Evolutionary conservation across 2,113 vertebrate genomes (phyloP).

Genomic region (Parus major): DNA sequence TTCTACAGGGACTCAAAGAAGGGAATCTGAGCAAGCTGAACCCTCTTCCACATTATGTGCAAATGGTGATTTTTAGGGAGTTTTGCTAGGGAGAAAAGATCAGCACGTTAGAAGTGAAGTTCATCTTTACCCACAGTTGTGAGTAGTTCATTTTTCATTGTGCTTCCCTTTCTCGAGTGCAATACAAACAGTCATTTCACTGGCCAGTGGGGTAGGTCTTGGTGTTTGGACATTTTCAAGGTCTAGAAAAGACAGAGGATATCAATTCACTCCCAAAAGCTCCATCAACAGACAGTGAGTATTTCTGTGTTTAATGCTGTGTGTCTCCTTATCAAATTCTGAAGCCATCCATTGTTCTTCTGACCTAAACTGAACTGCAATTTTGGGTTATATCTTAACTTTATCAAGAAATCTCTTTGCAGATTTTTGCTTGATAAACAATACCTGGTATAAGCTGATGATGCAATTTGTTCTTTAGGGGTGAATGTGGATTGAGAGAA

Average conservation of each 20-base stretch:
- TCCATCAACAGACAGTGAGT: not conserved
- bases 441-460: not conserved
- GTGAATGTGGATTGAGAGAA: conserved; percentile 91
- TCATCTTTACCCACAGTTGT: not conserved
- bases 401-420: not conserved
- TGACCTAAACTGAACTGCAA: not conserved
- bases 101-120: not conserved
- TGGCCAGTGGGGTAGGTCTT: not conserved
- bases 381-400: not conserved
- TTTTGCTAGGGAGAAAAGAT: not conserved
- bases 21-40: not conserved
- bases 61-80: not conserved
- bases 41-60: not conserved
- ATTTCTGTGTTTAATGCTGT: not conserved
- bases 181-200: not conserved
- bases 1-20: accelerated
- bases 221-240: not conserved
- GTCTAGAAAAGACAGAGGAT: not conserved
- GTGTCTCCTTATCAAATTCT: not conserved
- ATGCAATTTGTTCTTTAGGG: conserved; percentile 76
- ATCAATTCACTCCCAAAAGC: not conserved
- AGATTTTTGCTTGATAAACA: not conserved
- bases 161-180: not conserved
- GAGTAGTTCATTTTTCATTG: not conserved
- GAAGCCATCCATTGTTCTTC: not conserved